Percentiles rank a stretch among this genome's conserved stretches.
phyloP scores from a whole-genome alignment of 2,797 vertebrate species.

The Sphaeramia orbicularis region DNA sequence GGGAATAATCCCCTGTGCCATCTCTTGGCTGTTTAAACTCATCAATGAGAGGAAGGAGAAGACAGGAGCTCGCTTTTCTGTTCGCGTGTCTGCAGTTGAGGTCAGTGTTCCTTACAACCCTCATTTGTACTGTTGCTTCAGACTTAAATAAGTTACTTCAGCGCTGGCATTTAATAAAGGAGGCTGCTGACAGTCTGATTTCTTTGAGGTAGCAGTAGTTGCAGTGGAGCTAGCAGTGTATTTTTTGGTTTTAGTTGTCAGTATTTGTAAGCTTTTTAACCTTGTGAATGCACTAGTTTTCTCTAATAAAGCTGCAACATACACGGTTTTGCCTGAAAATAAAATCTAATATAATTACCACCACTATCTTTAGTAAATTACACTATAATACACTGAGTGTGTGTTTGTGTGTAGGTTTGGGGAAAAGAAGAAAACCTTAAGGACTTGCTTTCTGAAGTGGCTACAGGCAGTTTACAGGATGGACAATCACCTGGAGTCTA shows the following conservation, averaged over 20 bases:
- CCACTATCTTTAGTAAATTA: too few relatives aligned
- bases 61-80: slow-evolving; percentile 96
- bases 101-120: slow-evolving; percentile 63
- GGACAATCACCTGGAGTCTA: slow-evolving; percentile 98
- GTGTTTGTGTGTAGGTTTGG: slow-evolving; percentile 85
- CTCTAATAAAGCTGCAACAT: background rate
- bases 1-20: slow-evolving; percentile 97
- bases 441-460: slow-evolving; percentile 95
- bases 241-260: slow-evolving; percentile 3
- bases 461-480: slow-evolving; percentile 96
- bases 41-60: slow-evolving; percentile 98
- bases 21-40: slow-evolving; percentile 98
- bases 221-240: too few relatives aligned
- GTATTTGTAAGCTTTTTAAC: background rate
- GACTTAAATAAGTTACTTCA: slow-evolving; percentile 6
- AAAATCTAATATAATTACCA: background rate
- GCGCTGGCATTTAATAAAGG: slow-evolving; percentile 11
- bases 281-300: background rate
- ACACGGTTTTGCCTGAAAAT: background rate
- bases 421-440: slow-evolving; percentile 98
- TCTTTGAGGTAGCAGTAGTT: too few relatives aligned
- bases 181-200: background rate
- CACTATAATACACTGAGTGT: slow-evolving; percentile 3
- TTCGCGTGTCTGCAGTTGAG: slow-evolving; percentile 97
- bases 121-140: slow-evolving; percentile 13